Evolutionary conservation across 2,888 invertebrate genomes (phyloP).

Genomic region (Lepetodrilus schrolli): DNA sequence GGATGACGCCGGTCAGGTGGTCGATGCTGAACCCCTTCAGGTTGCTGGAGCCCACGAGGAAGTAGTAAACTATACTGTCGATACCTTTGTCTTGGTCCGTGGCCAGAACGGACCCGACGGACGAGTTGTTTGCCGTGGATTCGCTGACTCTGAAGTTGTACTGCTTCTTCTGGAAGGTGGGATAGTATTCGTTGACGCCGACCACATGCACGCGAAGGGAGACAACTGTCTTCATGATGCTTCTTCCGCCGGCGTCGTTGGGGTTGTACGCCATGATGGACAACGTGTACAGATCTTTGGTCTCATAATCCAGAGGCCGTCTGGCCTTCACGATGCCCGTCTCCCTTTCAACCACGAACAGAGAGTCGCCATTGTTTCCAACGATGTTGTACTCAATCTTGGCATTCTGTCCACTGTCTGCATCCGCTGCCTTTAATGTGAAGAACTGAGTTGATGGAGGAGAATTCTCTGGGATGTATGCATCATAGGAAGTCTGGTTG

Average conservation of each 20-base stretch:
- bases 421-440: conserved; percentile 85
- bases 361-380: conserved; percentile 80
- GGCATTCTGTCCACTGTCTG: conserved; percentile 91
- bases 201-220: conserved; percentile 61
- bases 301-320: conserved; percentile 90
- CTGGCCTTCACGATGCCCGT: conserved; percentile 86
- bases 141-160: conserved; percentile 68
- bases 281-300: conserved; percentile 83
- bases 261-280: conserved; percentile 90
- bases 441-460: conserved; percentile 81
- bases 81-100: conserved; percentile 65
- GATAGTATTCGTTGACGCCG: conserved; percentile 69
- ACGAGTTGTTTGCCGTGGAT: conserved; percentile 58
- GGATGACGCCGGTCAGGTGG: conserved; percentile 85
- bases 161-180: conserved; percentile 56
- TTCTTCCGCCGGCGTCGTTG: conserved; percentile 80
- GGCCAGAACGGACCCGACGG: conserved; percentile 60
- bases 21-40: conserved; percentile 92
- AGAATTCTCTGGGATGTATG: conserved; percentile 88
- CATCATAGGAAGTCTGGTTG: conserved; percentile 85
- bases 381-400: conserved; percentile 88
- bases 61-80: conserved; percentile 83
- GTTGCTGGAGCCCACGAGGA: conserved; percentile 94
- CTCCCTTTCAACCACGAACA: conserved; percentile 85
- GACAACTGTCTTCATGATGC: conserved; percentile 48